phyloP scores from a whole-genome alignment of 2,113 vertebrate species.

The Pionites leucogaster region DNA sequence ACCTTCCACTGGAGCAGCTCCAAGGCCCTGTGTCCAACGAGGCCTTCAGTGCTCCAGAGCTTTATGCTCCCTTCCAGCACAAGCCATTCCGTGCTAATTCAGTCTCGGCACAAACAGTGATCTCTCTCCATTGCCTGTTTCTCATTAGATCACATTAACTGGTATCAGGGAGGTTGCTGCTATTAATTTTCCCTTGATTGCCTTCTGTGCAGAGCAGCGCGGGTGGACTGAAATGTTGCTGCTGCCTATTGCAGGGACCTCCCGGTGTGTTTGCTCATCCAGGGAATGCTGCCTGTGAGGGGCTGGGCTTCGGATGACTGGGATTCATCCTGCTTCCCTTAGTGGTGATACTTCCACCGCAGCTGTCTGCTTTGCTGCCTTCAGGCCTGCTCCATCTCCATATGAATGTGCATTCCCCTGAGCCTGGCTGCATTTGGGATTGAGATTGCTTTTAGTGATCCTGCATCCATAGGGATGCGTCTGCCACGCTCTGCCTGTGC shows the following conservation, averaged over 20 bases:
- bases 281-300: background rate
- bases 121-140: background rate
- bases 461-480: accelerated
- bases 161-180: background rate
- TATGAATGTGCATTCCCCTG: background rate
- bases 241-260: background rate
- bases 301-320: accelerated
- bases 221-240: background rate
- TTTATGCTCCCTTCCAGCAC: background rate
- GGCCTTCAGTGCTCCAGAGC: background rate
- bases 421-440: accelerated
- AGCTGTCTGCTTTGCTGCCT: background rate
- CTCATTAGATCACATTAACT: accelerated
- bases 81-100: background rate
- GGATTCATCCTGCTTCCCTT: background rate
- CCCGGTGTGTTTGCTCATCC: background rate
- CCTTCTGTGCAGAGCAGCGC: background rate
- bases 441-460: accelerated
- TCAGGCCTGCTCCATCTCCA: accelerated
- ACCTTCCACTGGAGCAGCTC: background rate
- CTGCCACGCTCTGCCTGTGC: accelerated
- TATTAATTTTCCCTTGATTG: background rate
- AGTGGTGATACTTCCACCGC: accelerated
- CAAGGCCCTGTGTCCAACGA: background rate
- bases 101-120: background rate